These are phyloP conservation scores for Scaptomyza pallida DNA, from an alignment of 1,140 invertebrate genomes.

Conservation along the genomic window DNA sequence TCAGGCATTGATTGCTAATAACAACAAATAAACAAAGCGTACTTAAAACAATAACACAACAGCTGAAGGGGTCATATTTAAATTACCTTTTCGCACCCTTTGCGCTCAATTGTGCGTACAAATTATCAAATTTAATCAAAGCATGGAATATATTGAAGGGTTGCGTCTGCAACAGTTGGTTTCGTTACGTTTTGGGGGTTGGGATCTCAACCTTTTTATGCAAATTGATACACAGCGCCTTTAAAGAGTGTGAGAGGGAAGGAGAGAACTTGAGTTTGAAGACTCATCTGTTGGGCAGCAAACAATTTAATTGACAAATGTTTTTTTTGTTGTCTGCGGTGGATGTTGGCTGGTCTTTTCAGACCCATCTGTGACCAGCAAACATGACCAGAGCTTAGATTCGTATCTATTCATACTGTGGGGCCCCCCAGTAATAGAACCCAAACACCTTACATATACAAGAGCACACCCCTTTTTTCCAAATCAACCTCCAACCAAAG, in stretches of 20 bases:
- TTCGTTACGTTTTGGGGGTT: slow-evolving; percentile 12
- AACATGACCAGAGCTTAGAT: slow-evolving; percentile 24
- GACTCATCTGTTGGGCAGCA: slow-evolving; percentile 13
- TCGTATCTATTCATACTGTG: slow-evolving; percentile 22
- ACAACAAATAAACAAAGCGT: not conserved
- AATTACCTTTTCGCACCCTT: slow-evolving; percentile 2
- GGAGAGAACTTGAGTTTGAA: too few species aligned
- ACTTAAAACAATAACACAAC: not conserved
- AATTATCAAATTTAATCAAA: slow-evolving; percentile 76
- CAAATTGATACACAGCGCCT: slow-evolving; percentile 49
- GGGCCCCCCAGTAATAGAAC: slow-evolving; percentile 14
- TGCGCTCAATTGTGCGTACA: slow-evolving; percentile 64
- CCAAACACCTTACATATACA: slow-evolving; percentile 5
- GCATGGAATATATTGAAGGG: slow-evolving; percentile 47
- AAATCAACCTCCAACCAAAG: slow-evolving; percentile 6
- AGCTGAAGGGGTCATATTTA: slow-evolving; percentile 15
- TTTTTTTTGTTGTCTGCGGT: slow-evolving; percentile 50
- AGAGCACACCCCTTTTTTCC: not conserved
- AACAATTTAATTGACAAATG: slow-evolving; percentile 71
- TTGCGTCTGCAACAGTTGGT: slow-evolving; percentile 51
- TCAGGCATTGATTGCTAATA: not conserved
- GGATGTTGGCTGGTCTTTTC: slow-evolving; percentile 39
- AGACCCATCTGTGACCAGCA: slow-evolving; percentile 18
- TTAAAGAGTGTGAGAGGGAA: slow-evolving; percentile 22
- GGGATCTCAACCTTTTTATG: slow-evolving; percentile 59